A percentile compares a stretch with the other conserved stretches of the same genome.
These are phyloP conservation scores for Potamilus streckersoni DNA, from an alignment of 1,140 invertebrate genomes.

Conservation along the genomic window DNA sequence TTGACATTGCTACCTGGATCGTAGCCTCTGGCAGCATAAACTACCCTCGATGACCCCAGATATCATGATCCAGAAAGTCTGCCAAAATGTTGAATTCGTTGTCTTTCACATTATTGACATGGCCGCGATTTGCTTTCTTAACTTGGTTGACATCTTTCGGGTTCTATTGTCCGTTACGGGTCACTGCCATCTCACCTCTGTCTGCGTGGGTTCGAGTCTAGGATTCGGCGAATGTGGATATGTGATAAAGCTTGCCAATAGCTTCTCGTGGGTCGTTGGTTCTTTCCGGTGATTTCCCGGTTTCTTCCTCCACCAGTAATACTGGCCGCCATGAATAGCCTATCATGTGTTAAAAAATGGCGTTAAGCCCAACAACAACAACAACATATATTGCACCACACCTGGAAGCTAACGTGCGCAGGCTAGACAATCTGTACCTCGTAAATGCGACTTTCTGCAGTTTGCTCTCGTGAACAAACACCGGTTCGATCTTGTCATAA, in stretches of 20 bases:
- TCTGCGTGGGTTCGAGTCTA: too few relatives aligned
- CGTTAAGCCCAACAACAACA: too few relatives aligned
- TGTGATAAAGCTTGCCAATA: too few relatives aligned
- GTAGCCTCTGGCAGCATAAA: conserved; percentile 36
- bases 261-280: too few relatives aligned
- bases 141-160: conserved; percentile 56
- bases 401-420: conserved; percentile 11
- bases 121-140: conserved; percentile 35
- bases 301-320: too few relatives aligned
- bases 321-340: too few relatives aligned
- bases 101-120: conserved; percentile 29
- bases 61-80: conserved; percentile 29
- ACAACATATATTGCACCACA: too few relatives aligned
- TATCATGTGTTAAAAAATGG: too few relatives aligned
- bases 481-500: conserved; percentile 10
- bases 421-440: conserved; percentile 19
- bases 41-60: conserved; percentile 33
- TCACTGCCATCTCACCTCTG: too few relatives aligned
- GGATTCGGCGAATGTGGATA: too few relatives aligned
- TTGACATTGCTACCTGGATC: conserved; percentile 27
- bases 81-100: conserved; percentile 39
- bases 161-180: too few relatives aligned
- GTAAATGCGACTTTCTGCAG: conserved; percentile 6
- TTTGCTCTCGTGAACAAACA: conserved; percentile 30
- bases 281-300: too few relatives aligned